Base-by-base conservation (phyloP, 1,140 invertebrate species). In the Drosophila kanapiae region DNA sequence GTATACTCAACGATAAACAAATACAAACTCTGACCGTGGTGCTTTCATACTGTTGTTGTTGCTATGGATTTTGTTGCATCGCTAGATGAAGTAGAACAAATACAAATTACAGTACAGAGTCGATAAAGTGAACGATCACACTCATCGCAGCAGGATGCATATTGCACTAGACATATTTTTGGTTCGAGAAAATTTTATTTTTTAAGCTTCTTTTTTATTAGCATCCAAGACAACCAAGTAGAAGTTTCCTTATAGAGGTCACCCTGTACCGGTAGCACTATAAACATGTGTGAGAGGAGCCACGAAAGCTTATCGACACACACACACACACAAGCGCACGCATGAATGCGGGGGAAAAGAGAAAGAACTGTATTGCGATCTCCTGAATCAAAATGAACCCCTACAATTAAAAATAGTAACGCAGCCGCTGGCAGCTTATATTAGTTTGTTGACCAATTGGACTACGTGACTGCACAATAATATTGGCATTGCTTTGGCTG, bases 401-500 rank as follows among this genome's bases (percentile, higher is more conserved):
- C 57, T 65, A 23, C 62, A 68, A 70, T 70, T 70, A 70, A 70
- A 70, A 70, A 70, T 70, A 70, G 67, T 54, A 68, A 56, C 43
- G 48, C 53, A 23, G 18, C 53, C 53, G 53, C 35, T 38, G 18
- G 18, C 37, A 35, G 47, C 67, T 70, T 40, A 70, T 70, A 69
- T 70, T 68, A 69, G 62, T 51, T 70, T 70, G 37, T 70, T 70
- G 64, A 70, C 70, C 56, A 58, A 72, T 62, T 72, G 53, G 70
- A 49, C 70, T 74, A 74, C 70, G 70, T 65, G 75, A 56, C 61
- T 76, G 51, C 62, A 82, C 59, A 82, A 63, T 48, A 75, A 61
- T 64, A 69, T 80, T 59, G 75, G 31, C 51, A 42, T 56, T 62
- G 72, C 65, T 48, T 68, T 60, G 48, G 38, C 47, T 59, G 67